Evolutionary conservation across 23 tunicate genomes (phyloP).

Genomic region (Aplidium turbinatum): DNA sequence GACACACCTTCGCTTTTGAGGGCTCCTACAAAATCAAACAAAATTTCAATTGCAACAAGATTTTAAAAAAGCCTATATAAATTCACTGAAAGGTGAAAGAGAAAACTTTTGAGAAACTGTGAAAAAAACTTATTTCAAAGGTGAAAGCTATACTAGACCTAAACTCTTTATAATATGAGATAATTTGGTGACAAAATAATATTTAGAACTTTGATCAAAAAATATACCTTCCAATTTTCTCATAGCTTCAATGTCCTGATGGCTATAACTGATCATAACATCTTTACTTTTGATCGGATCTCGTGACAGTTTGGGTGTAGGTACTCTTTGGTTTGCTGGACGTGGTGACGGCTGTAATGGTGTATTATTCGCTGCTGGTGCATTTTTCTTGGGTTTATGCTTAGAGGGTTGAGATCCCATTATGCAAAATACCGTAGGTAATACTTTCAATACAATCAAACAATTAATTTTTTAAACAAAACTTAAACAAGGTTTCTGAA

Average conservation of each 20-base stretch:
- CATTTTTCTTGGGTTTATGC: not conserved
- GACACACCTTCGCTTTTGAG: slow-evolving; percentile 48
- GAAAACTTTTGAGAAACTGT: not conserved
- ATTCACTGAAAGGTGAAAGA: not conserved
- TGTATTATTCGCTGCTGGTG: not conserved
- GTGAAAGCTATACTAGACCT: not conserved
- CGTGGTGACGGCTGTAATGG: not conserved
- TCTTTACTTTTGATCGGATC: slow-evolving; percentile 18
- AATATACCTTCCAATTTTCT: slow-evolving; percentile 51
- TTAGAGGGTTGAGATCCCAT: too few species aligned
- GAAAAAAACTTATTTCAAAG: not conserved
- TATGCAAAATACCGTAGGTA: too few species aligned
- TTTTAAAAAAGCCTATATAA: not conserved
- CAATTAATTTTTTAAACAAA: too few species aligned
- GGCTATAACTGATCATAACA: slow-evolving; percentile 89
- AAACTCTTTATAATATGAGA: not conserved
- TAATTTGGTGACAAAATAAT: not conserved
- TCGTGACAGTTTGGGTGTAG: not conserved
- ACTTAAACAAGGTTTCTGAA: too few species aligned
- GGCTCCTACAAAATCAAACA: slow-evolving; percentile 6
- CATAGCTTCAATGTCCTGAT: slow-evolving; percentile 69
- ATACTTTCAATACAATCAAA: too few species aligned
- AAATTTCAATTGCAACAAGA: not conserved
- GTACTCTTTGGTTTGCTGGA: not conserved
- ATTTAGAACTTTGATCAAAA: not conserved